phyloP scores from a whole-genome alignment of 2,797 vertebrate species.

The Hafferia zeledoni region DNA sequence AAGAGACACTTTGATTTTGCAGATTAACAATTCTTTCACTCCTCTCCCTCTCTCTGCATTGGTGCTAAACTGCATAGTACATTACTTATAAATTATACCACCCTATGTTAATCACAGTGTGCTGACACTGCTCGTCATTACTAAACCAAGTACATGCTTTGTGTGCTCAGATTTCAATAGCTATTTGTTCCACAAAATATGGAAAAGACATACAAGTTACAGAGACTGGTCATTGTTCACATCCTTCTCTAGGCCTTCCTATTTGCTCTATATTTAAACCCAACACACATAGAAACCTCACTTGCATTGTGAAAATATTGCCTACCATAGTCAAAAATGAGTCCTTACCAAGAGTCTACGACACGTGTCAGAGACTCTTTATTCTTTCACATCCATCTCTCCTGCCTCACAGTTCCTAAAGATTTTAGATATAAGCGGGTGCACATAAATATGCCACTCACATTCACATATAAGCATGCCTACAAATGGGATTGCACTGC shows the following conservation, averaged over 20 bases:
- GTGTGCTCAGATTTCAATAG: constrained; percentile 63
- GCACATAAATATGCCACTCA: neutral
- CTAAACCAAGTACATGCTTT: constrained; percentile 56
- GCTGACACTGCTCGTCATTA: constrained; percentile 70
- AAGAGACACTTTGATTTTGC: constrained; percentile 55
- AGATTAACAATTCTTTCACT: constrained; percentile 24
- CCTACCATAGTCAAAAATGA: neutral
- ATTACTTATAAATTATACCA: constrained; percentile 74
- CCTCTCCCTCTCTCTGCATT: neutral
- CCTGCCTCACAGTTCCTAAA: neutral
- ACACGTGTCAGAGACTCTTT: neutral
- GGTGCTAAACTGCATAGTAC: constrained; percentile 40
- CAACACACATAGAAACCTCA: neutral
- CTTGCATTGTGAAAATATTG: constrained; percentile 29
- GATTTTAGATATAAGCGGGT: neutral
- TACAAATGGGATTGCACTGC: neutral
- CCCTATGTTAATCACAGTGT: constrained; percentile 69
- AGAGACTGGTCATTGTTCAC: constrained; percentile 17
- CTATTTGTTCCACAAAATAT: constrained; percentile 69
- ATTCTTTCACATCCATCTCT: neutral
- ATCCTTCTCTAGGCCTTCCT: constrained; percentile 21
- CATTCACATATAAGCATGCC: neutral
- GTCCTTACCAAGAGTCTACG: neutral
- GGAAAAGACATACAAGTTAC: constrained; percentile 35
- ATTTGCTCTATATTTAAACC: constrained; percentile 52